Base-by-base conservation (phyloP, 1,140 invertebrate genomes). In the Drosophila tristis region DNA sequence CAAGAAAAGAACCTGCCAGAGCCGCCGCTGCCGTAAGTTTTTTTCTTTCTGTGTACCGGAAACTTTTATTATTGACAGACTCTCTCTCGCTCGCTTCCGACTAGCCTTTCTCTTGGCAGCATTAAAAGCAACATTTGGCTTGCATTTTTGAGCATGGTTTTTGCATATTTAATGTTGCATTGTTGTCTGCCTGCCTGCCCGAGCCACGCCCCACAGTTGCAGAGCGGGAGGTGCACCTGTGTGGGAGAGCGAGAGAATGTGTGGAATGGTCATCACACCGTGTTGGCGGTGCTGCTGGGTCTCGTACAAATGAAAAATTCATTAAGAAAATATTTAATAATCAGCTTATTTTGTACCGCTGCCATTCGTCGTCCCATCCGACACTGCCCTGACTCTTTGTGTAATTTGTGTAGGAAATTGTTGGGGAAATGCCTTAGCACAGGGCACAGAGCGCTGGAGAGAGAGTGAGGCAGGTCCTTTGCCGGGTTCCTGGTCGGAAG, bases 291-390 rank as follows among this genome's bases (percentile, higher is more conserved):
- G 47, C 31, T 53, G 45, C 45, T 54, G 56, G 77, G 44, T 65
- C 59, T 42, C 63, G 49, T 48, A 15, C 26, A 54, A 74, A 62
- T 77, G 49, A 70, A 78, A 82, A 87, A 86, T 86, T 78, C 71
- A 87, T 86, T 87, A 76, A 61, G 82, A 89, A 70, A 89, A 87
- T 87, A 79, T 87, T 87, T 73, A 82, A 89, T 89, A 87, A 87
- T 87, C 74, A 89, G 84, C 84, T 87, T 89, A 78, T 68, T 56
- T 78, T 42, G 20, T 26, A 49, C 20, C 66, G 42, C 23, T 44
- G 35, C 20, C 20, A 20, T 20, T 20, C 20, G 20, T 20, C 20
- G 20, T 20, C 4, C 49, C 8, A 13, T 2, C n/a, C 9, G 15
- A 20, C 20, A 3, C 9, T 5, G 43, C n/a, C 9, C 29, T 8